These are phyloP conservation scores for Myodes glareolus DNA, from an alignment of 2,113 vertebrate species.

Conservation along the genomic window DNA sequence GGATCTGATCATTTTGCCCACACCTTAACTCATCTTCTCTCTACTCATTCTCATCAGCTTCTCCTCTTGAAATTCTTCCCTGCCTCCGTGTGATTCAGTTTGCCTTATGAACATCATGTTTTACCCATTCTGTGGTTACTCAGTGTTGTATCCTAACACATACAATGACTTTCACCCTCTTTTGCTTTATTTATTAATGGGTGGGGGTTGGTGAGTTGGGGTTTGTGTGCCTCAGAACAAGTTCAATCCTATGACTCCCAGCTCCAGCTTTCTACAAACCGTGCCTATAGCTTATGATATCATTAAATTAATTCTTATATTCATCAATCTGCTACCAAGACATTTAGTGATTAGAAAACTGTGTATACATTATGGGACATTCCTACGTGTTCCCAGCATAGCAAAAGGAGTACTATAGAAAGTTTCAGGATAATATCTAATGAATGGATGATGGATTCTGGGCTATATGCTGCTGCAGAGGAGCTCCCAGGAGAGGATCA, in stretches of 20 bases:
- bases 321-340: background rate
- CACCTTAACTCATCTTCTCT: background rate
- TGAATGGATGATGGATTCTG: background rate
- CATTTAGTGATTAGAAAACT: background rate
- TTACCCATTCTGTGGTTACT: background rate
- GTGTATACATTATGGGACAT: background rate
- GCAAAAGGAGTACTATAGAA: background rate
- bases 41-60: background rate
- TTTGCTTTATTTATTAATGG: background rate
- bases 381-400: background rate
- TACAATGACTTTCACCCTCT: rapidly evolving
- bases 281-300: background rate
- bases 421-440: background rate
- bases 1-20: background rate
- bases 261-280: background rate
- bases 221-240: background rate
- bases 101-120: background rate
- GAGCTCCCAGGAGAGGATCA: background rate
- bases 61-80: background rate
- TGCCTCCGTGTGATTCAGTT: background rate
- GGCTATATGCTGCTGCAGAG: background rate
- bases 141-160: background rate
- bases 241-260: background rate
- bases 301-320: background rate
- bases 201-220: too few species aligned